Evolutionary conservation across 1,140 invertebrate species (phyloP).

Genomic region (Brachionus plicatilis): DNA sequence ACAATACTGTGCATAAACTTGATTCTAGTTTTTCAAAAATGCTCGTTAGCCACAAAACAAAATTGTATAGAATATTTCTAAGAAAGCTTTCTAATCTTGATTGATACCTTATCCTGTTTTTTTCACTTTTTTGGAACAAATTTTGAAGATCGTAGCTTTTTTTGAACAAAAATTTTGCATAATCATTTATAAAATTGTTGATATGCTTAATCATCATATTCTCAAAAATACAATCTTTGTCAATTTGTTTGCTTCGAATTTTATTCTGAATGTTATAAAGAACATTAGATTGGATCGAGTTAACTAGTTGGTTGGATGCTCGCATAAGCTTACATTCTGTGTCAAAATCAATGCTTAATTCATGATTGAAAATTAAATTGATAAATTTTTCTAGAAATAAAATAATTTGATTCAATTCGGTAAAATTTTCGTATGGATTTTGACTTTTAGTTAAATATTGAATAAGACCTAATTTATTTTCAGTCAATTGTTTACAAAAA

Average conservation of each 20-base stretch:
- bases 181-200: conserved; percentile 11
- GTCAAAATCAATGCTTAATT: background rate
- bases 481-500: conserved; percentile 17
- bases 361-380: background rate
- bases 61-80: background rate
- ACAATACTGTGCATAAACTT: background rate
- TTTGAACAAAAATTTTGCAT: background rate
- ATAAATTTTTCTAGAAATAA: background rate
- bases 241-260: background rate
- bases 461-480: background rate
- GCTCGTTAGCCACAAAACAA: background rate
- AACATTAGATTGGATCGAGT: conserved; percentile 4
- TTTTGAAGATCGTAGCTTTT: background rate
- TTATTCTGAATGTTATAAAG: background rate
- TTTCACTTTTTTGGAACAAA: background rate
- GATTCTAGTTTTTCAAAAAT: background rate
- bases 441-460: background rate
- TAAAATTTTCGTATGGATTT: background rate
- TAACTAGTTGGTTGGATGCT: background rate
- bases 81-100: background rate
- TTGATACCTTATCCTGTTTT: background rate
- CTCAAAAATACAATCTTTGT: background rate
- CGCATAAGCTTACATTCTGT: background rate
- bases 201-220: background rate
- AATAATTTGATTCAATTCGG: background rate